Base-by-base conservation (phyloP, 2,113 vertebrate species). In the Oplegnathus fasciatus region DNA sequence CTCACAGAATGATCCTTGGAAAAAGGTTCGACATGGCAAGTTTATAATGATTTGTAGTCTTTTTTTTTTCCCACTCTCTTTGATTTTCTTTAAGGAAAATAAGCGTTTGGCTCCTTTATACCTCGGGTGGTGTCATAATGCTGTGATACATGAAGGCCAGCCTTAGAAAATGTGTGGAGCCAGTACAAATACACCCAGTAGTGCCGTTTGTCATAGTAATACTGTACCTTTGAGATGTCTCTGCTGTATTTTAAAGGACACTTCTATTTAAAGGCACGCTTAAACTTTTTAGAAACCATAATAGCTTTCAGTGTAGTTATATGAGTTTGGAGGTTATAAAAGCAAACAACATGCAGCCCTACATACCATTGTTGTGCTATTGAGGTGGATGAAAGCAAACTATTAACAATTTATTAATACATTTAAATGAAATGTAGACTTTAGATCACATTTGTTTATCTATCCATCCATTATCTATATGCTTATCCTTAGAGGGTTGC, bases 1-100 rank as follows among this genome's bases (percentile, higher is more conserved):
- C 26, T 58, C 42, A 66, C 22, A 72, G 62, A 14, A 64, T 30
- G 32, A 83, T 75, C 55, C 18, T 37, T 80, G 69, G 34, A 42
- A 75, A 54, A 66, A 20, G 28, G 13, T 67, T 26, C 14, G 34
- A 26, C 32, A 46, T 30, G 9, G 22, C 17, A 68, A 34, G 26
- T 81, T 80, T 28, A 50, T 42, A 79, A 81, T 34, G 66, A 73
- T 73, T 76, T 69, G 8, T 61, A 34, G 75, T 57, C 28, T 61
- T 30, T 46, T 54, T 44, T 55, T 48, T n/a, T 26, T 18, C 3
- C 34, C 34, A 50, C 40, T 71, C 46, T 70, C 18, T 76, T 85
- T 70, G 30, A 40, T 54, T 73, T 76, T 17, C 30, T 75, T 42
- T 17, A 32, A 74, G 46, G 11, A 58, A 57, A 62, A 17, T 26